phyloP scores from a whole-genome alignment of 2,797 vertebrate genomes.

The Acanthurus leucopareius region DNA sequence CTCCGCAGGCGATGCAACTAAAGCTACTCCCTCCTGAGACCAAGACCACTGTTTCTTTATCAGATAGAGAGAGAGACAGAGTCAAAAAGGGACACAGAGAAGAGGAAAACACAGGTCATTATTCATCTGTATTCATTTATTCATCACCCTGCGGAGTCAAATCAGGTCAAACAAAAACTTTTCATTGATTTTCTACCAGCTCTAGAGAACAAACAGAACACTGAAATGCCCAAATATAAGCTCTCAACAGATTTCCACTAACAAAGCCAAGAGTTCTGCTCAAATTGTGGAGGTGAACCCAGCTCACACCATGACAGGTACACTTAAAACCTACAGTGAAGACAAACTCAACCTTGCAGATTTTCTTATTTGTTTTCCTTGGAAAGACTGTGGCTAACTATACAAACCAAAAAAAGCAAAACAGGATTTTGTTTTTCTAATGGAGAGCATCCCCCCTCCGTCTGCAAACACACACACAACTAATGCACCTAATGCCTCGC shows the following conservation, averaged over 20 bases:
- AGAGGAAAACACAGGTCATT: conserved; percentile 17
- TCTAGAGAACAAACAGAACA: conserved; percentile 33
- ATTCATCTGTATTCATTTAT: conserved; percentile 46
- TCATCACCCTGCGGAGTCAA: conserved; percentile 22
- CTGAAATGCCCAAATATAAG: conserved; percentile 18
- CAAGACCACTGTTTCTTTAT: conserved; percentile 39
- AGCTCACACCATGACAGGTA: conserved; percentile 49
- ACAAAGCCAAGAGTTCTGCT: conserved; percentile 25
- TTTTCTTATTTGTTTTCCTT: conserved; percentile 57
- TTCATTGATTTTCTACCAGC: conserved; percentile 39
- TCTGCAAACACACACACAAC: conserved; percentile 44
- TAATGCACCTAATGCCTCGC: conserved; percentile 68
- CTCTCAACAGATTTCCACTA: conserved; percentile 38
- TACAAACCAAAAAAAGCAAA: conserved; percentile 53
- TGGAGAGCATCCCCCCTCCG: conserved; percentile 39
- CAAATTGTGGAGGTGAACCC: conserved; percentile 31
- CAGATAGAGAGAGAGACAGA: conserved; percentile 35
- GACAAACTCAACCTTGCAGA: conserved; percentile 33
- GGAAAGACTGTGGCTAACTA: conserved; percentile 22
- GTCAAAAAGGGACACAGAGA: conserved; percentile 25
- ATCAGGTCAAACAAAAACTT: conserved; percentile 54
- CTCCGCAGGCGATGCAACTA: conserved; percentile 37
- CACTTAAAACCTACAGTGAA: conserved; percentile 36
- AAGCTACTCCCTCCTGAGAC: conserved; percentile 37
- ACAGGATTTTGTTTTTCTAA: conserved; percentile 54